Percentiles rank a stretch among this genome's conserved stretches.
Conservation (phyloP, 2,113 vertebrate genomes). For the Rissa tridactyla region DNA sequence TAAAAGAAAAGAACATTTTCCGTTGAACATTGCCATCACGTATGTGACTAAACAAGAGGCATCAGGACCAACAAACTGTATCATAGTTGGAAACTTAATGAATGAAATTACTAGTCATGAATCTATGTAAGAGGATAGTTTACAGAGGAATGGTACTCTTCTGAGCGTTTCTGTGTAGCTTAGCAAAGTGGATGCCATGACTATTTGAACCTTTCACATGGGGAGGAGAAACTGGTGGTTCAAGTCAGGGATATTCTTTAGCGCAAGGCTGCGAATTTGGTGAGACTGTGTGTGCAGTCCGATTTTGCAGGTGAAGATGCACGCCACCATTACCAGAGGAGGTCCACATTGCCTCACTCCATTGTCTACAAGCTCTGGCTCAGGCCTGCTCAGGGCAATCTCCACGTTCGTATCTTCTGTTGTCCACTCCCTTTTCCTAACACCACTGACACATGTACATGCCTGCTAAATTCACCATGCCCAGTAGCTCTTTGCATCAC, state of each 20-base stretch:
- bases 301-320: neutral
- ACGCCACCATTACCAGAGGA: neutral
- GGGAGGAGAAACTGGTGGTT: neutral
- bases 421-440: neutral
- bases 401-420: accelerated
- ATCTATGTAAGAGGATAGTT: neutral
- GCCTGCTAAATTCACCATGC: neutral
- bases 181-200: too few relatives aligned
- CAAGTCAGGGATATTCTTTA: neutral
- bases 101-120: neutral
- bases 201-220: neutral
- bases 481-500: neutral
- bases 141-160: neutral
- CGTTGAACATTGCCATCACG: neutral
- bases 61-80: neutral
- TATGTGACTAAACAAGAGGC: neutral
- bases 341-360: neutral
- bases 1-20: neutral
- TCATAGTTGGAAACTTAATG: neutral
- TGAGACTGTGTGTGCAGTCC: neutral
- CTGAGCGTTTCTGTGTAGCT: neutral
- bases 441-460: accelerated
- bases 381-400: neutral
- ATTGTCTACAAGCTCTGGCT: neutral
- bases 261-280: neutral